phyloP scores from a whole-genome alignment of 2,888 invertebrate genomes.

The Sepioteuthis lessoniana region DNA sequence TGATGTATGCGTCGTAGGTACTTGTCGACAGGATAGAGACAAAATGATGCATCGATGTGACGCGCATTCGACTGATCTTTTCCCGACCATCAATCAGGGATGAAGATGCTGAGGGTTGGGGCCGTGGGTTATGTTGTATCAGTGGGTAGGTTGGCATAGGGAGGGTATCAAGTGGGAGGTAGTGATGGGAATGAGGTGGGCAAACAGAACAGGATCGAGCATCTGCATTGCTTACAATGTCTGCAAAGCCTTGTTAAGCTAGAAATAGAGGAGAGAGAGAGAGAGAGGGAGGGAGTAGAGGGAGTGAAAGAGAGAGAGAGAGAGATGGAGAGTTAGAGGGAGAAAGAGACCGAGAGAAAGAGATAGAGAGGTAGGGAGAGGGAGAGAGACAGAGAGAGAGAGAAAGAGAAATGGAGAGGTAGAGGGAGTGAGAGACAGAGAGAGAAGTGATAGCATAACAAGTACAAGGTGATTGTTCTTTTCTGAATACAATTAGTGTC shows the following conservation, averaged over 20 bases:
- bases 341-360: neutral
- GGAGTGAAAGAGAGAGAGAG: neutral
- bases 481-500: neutral
- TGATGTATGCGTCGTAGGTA: too few species aligned
- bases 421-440: neutral
- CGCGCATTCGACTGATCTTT: too few species aligned
- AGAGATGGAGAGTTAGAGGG: neutral
- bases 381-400: neutral
- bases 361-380: neutral
- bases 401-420: neutral
- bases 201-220: too few species aligned
- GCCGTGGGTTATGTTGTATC: too few species aligned
- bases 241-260: too few species aligned
- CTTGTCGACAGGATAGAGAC: too few species aligned
- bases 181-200: neutral
- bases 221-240: too few species aligned
- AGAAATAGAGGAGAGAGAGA: neutral
- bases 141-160: too few species aligned
- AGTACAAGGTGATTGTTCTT: neutral
- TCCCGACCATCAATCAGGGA: neutral
- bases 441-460: neutral
- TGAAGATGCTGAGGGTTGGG: neutral
- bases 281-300: neutral
- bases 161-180: neutral
- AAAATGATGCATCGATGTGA: too few species aligned